phyloP scores from a whole-genome alignment of 1,140 invertebrate species.

The Drosophila saltans region DNA sequence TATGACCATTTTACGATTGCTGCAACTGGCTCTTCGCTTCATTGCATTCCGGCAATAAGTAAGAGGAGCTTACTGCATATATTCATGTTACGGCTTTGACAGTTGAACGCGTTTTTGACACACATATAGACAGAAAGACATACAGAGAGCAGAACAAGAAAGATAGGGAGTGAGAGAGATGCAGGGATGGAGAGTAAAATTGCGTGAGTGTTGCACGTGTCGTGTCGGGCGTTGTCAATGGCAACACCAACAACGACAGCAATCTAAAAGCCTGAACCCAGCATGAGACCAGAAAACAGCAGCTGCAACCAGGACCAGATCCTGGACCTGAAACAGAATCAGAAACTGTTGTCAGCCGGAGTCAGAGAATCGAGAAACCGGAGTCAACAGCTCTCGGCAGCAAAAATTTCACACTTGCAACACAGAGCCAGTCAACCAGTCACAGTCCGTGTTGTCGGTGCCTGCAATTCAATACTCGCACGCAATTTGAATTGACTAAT shows the following conservation, averaged over 20 bases:
- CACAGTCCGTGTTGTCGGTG: constrained; percentile 11
- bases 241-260: constrained; percentile 42
- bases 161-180: constrained; percentile 17
- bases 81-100: constrained; percentile 64
- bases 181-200: constrained; percentile 25
- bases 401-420: constrained; percentile 66
- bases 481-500: constrained; percentile 75
- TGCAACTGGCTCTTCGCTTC: constrained; percentile 56
- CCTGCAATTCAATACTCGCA: constrained; percentile 54
- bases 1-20: constrained; percentile 52
- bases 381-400: constrained; percentile 14
- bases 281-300: constrained; percentile 40
- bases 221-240: constrained; percentile 50
- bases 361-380: constrained; percentile 9
- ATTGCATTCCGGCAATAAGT: constrained; percentile 53
- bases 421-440: constrained; percentile 2
- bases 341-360: constrained; percentile 7
- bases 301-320: constrained; percentile 22
- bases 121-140: constrained; percentile 43
- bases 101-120: constrained; percentile 75
- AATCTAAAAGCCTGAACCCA: constrained; percentile 49
- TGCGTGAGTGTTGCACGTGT: constrained; percentile 69
- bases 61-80: constrained; percentile 23
- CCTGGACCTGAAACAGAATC: constrained; percentile 18
- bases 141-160: not conserved